A percentile compares a stretch with the other conserved stretches of the same genome.
Evolutionary conservation across 2,888 invertebrate genomes (phyloP).

Genomic region (Isotomurus palustris): DNA sequence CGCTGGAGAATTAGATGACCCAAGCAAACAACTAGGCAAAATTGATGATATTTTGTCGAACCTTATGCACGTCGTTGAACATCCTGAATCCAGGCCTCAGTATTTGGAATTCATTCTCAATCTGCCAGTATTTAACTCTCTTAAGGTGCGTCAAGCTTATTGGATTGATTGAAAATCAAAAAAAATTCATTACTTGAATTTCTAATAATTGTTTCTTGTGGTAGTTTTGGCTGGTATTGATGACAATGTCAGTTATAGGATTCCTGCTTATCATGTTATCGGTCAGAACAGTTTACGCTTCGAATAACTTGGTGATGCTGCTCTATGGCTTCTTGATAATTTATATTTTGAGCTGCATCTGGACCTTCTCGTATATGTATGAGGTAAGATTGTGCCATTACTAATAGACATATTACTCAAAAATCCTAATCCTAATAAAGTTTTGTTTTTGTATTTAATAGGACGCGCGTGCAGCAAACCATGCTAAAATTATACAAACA

Average conservation of each 20-base stretch:
- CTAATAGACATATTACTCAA: background rate
- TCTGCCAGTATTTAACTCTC: constrained; percentile 23
- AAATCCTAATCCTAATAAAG: background rate
- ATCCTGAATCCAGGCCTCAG: constrained; percentile 16
- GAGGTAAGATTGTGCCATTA: constrained; percentile 20
- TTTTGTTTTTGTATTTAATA: constrained; percentile 4
- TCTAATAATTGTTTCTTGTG: constrained; percentile 4
- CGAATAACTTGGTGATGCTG: constrained; percentile 14
- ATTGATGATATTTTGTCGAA: constrained; percentile 39
- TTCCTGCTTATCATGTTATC: constrained; percentile 25
- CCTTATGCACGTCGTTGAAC: constrained; percentile 37
- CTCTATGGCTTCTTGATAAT: constrained; percentile 35
- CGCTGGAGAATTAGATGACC: constrained; percentile 10
- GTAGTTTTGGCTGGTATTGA: constrained; percentile 35
- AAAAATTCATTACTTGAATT: background rate
- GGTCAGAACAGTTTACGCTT: constrained; percentile 16
- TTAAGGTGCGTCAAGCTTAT: constrained; percentile 27
- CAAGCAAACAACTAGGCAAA: constrained; percentile 28
- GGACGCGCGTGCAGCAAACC: constrained; percentile 32
- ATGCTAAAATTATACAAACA: constrained; percentile 36
- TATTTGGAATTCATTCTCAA: constrained; percentile 18
- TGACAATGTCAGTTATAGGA: constrained; percentile 21
- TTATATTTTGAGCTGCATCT: constrained; percentile 40
- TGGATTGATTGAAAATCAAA: too few species aligned
- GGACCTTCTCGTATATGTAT: constrained; percentile 34